phyloP scores from a whole-genome alignment of 1,140 invertebrate species.

The Oncopodura yosiiana region DNA sequence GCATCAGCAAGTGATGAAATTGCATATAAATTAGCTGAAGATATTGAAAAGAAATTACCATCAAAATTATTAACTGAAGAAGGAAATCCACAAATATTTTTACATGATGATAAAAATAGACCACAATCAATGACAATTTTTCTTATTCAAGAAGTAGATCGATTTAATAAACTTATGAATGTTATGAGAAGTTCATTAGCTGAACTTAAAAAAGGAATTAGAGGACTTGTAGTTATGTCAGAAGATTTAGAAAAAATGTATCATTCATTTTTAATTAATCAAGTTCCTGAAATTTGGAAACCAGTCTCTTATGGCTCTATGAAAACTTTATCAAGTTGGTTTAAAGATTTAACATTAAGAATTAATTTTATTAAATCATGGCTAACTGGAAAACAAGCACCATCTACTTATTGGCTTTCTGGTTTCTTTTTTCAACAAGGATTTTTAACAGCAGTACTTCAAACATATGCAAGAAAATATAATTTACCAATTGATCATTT shows the following conservation, averaged over 20 bases:
- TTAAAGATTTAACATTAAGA: slow-evolving; percentile 62
- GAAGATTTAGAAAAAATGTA: slow-evolving; percentile 72
- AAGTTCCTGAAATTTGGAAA: slow-evolving; percentile 71
- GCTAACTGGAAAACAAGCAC: slow-evolving; percentile 53
- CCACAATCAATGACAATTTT: slow-evolving; percentile 71
- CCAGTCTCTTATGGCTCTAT: slow-evolving; percentile 71
- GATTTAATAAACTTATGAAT: slow-evolving; percentile 66
- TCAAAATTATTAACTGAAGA: slow-evolving; percentile 51
- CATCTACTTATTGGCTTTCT: slow-evolving; percentile 75
- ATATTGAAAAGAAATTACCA: slow-evolving; percentile 48
- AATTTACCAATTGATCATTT: slow-evolving; percentile 74
- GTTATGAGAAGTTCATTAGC: slow-evolving; percentile 60
- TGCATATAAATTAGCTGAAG: slow-evolving; percentile 58
- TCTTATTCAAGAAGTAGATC: slow-evolving; percentile 70
- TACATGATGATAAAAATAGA: slow-evolving; percentile 56
- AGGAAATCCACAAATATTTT: slow-evolving; percentile 44
- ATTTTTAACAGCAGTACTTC: slow-evolving; percentile 73
- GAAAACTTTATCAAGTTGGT: slow-evolving; percentile 72
- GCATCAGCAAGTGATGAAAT: slow-evolving; percentile 63
- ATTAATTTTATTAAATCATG: slow-evolving; percentile 71
- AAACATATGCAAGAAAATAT: slow-evolving; percentile 73
- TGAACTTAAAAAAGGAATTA: slow-evolving; percentile 70
- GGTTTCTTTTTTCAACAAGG: slow-evolving; percentile 87
- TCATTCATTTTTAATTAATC: slow-evolving; percentile 62
- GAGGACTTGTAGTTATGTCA: slow-evolving; percentile 78